Evolutionary conservation across 2,797 vertebrate species (phyloP), one percentile per base, ranked within the genome.

Genomic region (Harpagifer antarcticus): DNA sequence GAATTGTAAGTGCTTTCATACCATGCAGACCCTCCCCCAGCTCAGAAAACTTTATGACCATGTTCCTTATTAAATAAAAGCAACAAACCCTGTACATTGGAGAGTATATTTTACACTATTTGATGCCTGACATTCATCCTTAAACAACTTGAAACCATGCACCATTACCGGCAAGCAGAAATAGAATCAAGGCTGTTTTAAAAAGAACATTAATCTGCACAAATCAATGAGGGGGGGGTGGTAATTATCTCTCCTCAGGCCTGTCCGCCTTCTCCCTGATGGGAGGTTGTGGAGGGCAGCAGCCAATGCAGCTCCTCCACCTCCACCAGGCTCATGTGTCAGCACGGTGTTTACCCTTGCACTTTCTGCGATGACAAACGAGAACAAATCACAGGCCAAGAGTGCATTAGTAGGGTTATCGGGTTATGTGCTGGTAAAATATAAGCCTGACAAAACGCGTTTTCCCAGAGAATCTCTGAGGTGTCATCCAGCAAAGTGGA

Each of bases 371-470:
- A 55, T 86, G 90, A 89, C 91, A 91, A 90, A 91, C 55, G 64
- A 90, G 87, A 84, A 91, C 84, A 90, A 85, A 90, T 87, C 15
- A 20, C 79, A 63, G 66, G 72, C 85, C 79, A 52, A 54, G 68
- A 74, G 85, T 84, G 75, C 87, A 87, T 90, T 86, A 84, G 78
- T 42, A 13, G 76, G 86, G 85, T 83, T 83, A 88, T 85, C 85
- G 88, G 84, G 76, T 91, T 86, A 84, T 74, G 72, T 74, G 72
- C 52, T 33, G 5, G 74, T 78, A 86, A 88, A 91, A 88, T 75
- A 81, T 57, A 79, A 68, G 59, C 63, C 74, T 82, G 86, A 88
- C 84, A 90, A 86, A 88, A 86, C 8, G 64, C 17, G 71, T 63
- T 77, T 81, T 85, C 80, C 56, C 13, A 17, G 55, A 78, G 64